Evolutionary conservation across 1,140 invertebrate genomes (phyloP).

Genomic region (Panagrolaimus sp.): DNA sequence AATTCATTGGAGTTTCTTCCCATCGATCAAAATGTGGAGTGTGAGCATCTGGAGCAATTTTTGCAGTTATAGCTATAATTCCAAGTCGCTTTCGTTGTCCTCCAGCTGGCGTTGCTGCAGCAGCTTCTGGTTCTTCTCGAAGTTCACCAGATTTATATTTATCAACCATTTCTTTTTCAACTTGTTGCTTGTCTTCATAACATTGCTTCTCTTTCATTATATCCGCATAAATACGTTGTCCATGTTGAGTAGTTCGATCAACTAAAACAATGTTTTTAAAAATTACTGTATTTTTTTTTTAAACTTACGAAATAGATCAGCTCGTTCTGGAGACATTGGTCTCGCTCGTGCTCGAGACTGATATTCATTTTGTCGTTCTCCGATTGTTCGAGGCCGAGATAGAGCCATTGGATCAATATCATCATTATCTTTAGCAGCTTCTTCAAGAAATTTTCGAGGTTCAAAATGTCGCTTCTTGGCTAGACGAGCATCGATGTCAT

Average conservation of each 20-base stretch:
- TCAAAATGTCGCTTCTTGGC: constrained; percentile 12
- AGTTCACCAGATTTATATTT: constrained; percentile 88
- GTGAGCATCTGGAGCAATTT: constrained; percentile 55
- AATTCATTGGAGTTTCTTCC: constrained; percentile 90
- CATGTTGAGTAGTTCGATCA: constrained; percentile 92
- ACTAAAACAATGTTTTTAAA: constrained; percentile 69
- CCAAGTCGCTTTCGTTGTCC: constrained; percentile 25
- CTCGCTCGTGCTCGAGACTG: constrained; percentile 75
- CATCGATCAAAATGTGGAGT: constrained; percentile 77
- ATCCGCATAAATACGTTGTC: constrained; percentile 85
- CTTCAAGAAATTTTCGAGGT: constrained; percentile 47
- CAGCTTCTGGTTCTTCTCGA: constrained; percentile 62
- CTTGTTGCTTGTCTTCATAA: constrained; percentile 78
- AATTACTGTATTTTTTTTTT: constrained; percentile 40
- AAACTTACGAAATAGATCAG: constrained; percentile 88
- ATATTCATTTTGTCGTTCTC: constrained; percentile 93
- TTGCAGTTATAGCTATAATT: constrained; percentile 23
- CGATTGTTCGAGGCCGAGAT: constrained; percentile 77
- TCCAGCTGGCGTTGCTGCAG: constrained; percentile 15
- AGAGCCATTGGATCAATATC: constrained; percentile 96
- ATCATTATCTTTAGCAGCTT: constrained; percentile 63
- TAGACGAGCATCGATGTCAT: neutral
- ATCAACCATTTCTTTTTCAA: constrained; percentile 81
- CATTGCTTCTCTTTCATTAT: constrained; percentile 91
- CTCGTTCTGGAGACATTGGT: constrained; percentile 82